Evolutionary conservation across 1,140 invertebrate species (phyloP).

Genomic region (Drosophila navojoa): DNA sequence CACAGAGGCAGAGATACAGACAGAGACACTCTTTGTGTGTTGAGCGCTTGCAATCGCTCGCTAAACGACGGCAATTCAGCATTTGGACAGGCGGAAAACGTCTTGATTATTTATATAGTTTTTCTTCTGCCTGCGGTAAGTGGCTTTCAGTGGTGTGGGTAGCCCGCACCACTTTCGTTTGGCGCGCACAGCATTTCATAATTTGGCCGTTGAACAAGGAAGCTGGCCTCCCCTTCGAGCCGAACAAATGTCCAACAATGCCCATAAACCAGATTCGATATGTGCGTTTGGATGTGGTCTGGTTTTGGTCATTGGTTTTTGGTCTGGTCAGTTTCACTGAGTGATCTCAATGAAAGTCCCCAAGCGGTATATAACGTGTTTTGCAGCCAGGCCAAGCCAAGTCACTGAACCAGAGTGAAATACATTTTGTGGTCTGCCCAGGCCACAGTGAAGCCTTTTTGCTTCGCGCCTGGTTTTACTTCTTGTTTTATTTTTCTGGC

Average conservation of each 20-base stretch:
- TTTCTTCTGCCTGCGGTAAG: not conserved
- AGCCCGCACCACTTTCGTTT: slow-evolving; percentile 46
- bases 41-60: slow-evolving; percentile 28
- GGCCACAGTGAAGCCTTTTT: slow-evolving; percentile 25
- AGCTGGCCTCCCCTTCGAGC: slow-evolving; percentile 32
- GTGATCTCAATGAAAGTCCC: slow-evolving; percentile 68
- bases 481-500: not conserved
- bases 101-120: slow-evolving; percentile 47
- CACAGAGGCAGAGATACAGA: not conserved
- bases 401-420: slow-evolving; percentile 71
- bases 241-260: slow-evolving; percentile 27
- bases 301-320: slow-evolving; percentile 62
- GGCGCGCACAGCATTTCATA: slow-evolving; percentile 60
- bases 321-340: slow-evolving; percentile 57
- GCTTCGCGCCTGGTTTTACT: not conserved
- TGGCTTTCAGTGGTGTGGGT: slow-evolving; percentile 18
- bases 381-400: slow-evolving; percentile 28
- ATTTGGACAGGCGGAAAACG: slow-evolving; percentile 65
- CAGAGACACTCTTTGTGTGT: not conserved
- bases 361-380: slow-evolving; percentile 57
- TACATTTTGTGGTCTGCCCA: slow-evolving; percentile 65
- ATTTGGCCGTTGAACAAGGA: slow-evolving; percentile 61
- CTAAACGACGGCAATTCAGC: slow-evolving; percentile 69
- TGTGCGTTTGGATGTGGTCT: slow-evolving; percentile 20
- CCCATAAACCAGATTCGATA: slow-evolving; percentile 58